Evolutionary conservation across 2,797 vertebrate genomes (phyloP).

Genomic region (Galaxias olidus): DNA sequence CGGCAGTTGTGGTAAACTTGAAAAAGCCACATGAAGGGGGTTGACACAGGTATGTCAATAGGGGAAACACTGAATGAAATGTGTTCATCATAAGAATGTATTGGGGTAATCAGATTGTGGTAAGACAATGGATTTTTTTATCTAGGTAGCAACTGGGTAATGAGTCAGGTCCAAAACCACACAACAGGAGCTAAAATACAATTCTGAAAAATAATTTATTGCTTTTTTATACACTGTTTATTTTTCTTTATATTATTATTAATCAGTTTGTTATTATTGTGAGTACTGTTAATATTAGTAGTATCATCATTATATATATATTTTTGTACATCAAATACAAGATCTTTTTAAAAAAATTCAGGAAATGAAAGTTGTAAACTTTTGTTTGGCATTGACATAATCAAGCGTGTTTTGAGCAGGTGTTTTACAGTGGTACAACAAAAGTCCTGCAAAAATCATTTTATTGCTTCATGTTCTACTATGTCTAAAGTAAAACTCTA

Average conservation of each 20-base stretch:
- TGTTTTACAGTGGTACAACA: constrained; percentile 80
- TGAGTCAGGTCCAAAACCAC: constrained; percentile 89
- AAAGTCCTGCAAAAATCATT: constrained; percentile 87
- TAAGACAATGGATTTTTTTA: constrained; percentile 48
- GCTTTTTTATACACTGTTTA: constrained; percentile 84
- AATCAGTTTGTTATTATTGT: constrained; percentile 73
- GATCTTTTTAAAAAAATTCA: constrained; percentile 85
- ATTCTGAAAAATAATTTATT: constrained; percentile 99
- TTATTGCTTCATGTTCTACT: constrained; percentile 97
- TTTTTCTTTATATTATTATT: constrained; percentile 74
- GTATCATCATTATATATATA: constrained; percentile 34
- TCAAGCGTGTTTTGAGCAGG: constrained; percentile 86
- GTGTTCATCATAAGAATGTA: constrained; percentile 26
- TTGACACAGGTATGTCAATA: constrained; percentile 10
- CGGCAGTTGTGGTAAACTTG: not conserved
- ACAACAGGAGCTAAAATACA: constrained; percentile 97
- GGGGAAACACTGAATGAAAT: not conserved
- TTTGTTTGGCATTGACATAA: constrained; percentile 99
- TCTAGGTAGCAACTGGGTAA: constrained; percentile 88
- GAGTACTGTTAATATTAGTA: constrained; percentile 75
- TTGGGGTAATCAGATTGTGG: constrained; percentile 35
- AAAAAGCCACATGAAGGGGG: constrained; percentile 2
- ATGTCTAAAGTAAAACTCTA: constrained; percentile 75
- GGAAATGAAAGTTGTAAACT: constrained; percentile 98
- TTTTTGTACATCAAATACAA: constrained; percentile 94